These are phyloP conservation scores for Adelosebastes latens DNA, from an alignment of 2,797 vertebrate genomes.

Conservation along the genomic window DNA sequence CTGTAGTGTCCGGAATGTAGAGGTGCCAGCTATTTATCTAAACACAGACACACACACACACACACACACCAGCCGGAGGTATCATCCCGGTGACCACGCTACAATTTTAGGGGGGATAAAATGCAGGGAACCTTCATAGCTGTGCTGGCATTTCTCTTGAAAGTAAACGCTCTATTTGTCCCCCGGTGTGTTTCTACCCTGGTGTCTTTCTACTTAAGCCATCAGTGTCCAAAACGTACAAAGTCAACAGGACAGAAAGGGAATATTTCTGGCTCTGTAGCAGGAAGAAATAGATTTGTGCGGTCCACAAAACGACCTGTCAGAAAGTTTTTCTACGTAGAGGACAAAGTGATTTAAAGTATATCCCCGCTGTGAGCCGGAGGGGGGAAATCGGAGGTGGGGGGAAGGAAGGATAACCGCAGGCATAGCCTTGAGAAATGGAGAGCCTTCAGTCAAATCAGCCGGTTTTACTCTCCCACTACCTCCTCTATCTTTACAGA, in stretches of 20 bases:
- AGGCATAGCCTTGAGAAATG: conserved; percentile 73
- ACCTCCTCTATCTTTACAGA: conserved; percentile 29
- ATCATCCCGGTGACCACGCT: conserved; percentile 13
- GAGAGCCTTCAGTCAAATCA: conserved; percentile 70
- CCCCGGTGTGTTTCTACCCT: conserved; percentile 35
- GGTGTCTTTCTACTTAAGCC: conserved; percentile 45
- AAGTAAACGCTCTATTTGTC: conserved; percentile 46
- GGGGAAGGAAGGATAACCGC: conserved; percentile 57
- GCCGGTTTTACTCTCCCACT: conserved; percentile 41
- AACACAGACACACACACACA: neutral
- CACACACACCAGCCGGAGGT: conserved; percentile 10
- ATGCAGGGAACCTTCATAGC: conserved; percentile 36
- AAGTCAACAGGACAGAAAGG: conserved; percentile 53
- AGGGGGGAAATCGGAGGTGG: conserved; percentile 27
- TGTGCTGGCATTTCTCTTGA: conserved; percentile 46
- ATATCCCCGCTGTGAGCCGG: conserved; percentile 67
- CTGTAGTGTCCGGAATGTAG: conserved; percentile 47
- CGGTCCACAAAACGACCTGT: conserved; percentile 60
- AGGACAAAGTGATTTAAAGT: conserved; percentile 76
- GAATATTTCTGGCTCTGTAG: conserved; percentile 46
- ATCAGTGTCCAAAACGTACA: conserved; percentile 54
- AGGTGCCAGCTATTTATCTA: conserved; percentile 65
- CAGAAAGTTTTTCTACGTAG: conserved; percentile 66
- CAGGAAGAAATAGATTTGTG: conserved; percentile 58
- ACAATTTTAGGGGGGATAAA: conserved; percentile 9